Evolutionary conservation across 2,888 invertebrate species (phyloP), one percentile per base, ranked within the genome.

Genomic region (Zaprionus bogoriensis): DNA sequence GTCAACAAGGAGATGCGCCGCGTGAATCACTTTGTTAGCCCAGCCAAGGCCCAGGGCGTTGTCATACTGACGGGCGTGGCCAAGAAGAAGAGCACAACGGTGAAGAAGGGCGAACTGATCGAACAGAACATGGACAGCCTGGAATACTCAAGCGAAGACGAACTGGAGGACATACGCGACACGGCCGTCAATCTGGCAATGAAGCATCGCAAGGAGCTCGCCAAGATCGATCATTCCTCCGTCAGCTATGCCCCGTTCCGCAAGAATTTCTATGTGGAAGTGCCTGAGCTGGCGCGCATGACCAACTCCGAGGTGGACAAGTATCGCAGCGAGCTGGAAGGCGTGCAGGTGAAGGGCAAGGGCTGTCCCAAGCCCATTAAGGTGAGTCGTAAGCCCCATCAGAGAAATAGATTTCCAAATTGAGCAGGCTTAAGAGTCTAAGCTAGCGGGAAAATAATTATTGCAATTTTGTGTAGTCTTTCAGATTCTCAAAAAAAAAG

Each of bases 111-210:
- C 52, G 99, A 99, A 91, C 92, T 99, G n/a, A 98, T 99, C 87
- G 99, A 99, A 91, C 99, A 98, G 89, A 99, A 99, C 91, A 98
- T 98, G 91, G 99, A 99, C 90, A 98, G 97, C 0, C 92, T 99
- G 66, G 99, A 98, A 92, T 99, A 99, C 92, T 98, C 98, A 0
- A 98, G 98, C 10, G 99, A 99, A 91, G 99, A 99, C 90, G 98
- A 99, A 87, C 95, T 96, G 3, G 98, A 98, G 89, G 98, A 98
- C 88, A 93, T 98, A 51, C 97, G 98, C 77, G 96, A 97, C 67
- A 96, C 97, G 19, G 96, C 97, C 0, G 97, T 95, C 0, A 97
- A 94, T 83, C 93, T 95, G 28, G 97, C 97, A 0, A 97, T 97
- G 61, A 98, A 98, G 87, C 96, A 96, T 86, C 95, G 95, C 84